These are phyloP conservation scores for Serranochromis macrocephalus DNA, from an alignment of 2,113 vertebrate species.

Conservation along the genomic window DNA sequence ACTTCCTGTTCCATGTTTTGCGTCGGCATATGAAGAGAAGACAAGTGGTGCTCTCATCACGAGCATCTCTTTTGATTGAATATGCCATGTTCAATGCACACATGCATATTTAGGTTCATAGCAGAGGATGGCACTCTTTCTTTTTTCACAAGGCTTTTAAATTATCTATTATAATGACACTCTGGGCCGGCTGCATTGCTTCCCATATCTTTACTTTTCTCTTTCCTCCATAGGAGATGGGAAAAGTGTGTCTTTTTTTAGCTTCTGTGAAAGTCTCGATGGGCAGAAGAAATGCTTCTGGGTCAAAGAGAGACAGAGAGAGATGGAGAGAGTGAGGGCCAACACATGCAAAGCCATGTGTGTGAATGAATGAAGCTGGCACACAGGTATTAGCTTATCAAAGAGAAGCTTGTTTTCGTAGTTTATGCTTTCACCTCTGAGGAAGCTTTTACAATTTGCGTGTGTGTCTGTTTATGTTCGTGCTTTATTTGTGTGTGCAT, in stretches of 20 bases:
- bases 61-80: not conserved
- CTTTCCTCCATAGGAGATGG: slow-evolving; percentile 26
- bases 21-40: not conserved
- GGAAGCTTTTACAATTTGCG: not conserved
- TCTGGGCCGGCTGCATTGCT: slow-evolving; percentile 6
- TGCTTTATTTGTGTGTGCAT: not conserved
- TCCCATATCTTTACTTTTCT: slow-evolving; percentile 9
- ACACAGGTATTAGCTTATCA: slow-evolving; percentile 38
- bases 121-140: not conserved
- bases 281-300: slow-evolving; percentile 50
- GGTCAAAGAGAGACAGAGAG: slow-evolving; percentile 38
- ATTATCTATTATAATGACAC: slow-evolving; percentile 50
- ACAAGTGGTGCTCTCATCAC: not conserved
- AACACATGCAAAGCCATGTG: slow-evolving; percentile 20
- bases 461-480: not conserved
- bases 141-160: slow-evolving; percentile 30
- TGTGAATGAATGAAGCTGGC: slow-evolving; percentile 28
- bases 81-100: not conserved
- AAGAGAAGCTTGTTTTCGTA: slow-evolving; percentile 11
- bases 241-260: slow-evolving; percentile 54
- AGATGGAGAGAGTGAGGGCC: not conserved
- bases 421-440: not conserved
- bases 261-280: slow-evolving; percentile 49
- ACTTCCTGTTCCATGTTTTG: not conserved
- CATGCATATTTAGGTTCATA: not conserved